Base-by-base conservation (phyloP, 2,113 vertebrate species). In the Cyphomyrus discorhynchus region DNA sequence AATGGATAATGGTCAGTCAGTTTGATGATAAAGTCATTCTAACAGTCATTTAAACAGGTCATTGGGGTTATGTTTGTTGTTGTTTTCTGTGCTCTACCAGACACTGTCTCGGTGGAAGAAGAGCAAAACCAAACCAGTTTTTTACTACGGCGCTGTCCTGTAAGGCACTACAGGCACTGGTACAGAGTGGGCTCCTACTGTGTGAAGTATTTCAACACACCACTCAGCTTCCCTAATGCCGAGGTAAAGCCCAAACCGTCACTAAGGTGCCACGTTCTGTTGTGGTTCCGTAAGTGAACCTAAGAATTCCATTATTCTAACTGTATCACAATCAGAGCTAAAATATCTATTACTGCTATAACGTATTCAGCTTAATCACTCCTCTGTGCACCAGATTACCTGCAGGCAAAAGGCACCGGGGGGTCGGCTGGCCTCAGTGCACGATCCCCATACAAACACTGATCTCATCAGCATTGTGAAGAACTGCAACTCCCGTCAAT, bases 141-240 rank as follows among this genome's bases (percentile, higher is more conserved):
- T 24, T 62, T 62, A 8, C 24, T 62, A 3, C 21, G 1, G n/a
- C n/a, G 8, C 62, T 66, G 62, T 66, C n/a, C 0, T 3, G n/a
- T 0, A 66, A 66, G n/a, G 24, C 0, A 11, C 9, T 24, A 58
- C 6, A 27, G n/a, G 62, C 1, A 4, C 62, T n/a, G 62, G n/a
- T n/a, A 27, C 24, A 66, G 9, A 66, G 42, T 90, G 53, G 90
- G 80, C 5, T 35, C 82, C n/a, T 88, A 83, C 50, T 90, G 90
- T 13, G 8, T 89, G 24, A 90, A 90, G 77, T 89, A 90, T 66
- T 89, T 58, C 47, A 53, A 35, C 27, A 49, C 56, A 9, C 17
- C 80, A 0, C 46, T 90, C 21, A 89, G 66, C 88, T 90, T 88
- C 82, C 0, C n/a, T 1, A 52, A 86, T 27, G 90, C 90, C 0